Evolutionary conservation across 1,140 invertebrate genomes (phyloP).

Genomic region (Sarcophaga peregrina): DNA sequence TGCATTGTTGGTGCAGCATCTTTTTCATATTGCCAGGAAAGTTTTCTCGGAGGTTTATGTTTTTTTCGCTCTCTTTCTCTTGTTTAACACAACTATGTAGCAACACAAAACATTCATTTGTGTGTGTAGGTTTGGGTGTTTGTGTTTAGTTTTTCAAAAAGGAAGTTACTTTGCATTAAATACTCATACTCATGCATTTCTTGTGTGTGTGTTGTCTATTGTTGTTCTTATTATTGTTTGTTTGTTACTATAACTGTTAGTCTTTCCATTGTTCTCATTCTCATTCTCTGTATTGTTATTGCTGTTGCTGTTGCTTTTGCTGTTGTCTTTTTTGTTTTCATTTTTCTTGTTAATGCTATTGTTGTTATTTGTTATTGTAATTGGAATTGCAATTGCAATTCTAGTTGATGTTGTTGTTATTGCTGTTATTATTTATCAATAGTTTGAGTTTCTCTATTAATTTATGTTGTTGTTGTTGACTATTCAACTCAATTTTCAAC

Average conservation of each 20-base stretch:
- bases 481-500: conserved; percentile 7
- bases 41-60: not conserved
- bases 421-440: not conserved
- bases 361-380: too few species aligned
- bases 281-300: too few species aligned
- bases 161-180: conserved; percentile 14
- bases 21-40: too few species aligned
- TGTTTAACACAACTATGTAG: not conserved
- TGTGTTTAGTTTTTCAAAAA: not conserved
- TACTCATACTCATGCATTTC: conserved; percentile 8
- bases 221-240: not conserved
- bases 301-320: too few species aligned
- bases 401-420: conserved; percentile 5
- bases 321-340: too few species aligned
- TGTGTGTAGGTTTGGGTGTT: too few species aligned
- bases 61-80: not conserved
- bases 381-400: too few species aligned
- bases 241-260: too few species aligned
- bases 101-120: too few species aligned
- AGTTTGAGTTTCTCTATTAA: conserved; percentile 23
- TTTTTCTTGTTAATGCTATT: too few species aligned
- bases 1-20: too few species aligned
- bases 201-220: not conserved
- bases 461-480: not conserved
- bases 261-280: too few species aligned